Conservation (phyloP, 1,140 invertebrate species). For the Bursaphelenchus mucronatus region DNA sequence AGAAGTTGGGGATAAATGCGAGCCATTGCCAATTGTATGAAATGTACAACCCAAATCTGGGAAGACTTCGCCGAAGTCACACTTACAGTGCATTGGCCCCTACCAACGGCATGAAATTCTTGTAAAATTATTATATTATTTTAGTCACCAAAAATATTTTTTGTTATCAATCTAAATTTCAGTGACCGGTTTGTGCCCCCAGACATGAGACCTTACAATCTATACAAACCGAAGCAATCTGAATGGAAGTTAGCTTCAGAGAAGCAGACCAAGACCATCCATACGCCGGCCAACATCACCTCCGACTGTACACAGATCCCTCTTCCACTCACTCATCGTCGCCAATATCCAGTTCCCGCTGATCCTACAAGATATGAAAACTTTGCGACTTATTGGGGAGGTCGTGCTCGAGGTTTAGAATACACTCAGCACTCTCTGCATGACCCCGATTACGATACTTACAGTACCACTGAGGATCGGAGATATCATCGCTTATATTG, state of each 20-base stretch:
- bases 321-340: slow-evolving; percentile 24
- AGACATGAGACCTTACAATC: slow-evolving; percentile 31
- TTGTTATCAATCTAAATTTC: slow-evolving; percentile 4
- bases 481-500: slow-evolving; percentile 28
- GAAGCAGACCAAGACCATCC: slow-evolving; percentile 1
- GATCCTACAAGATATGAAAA: slow-evolving; percentile 33
- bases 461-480: not conserved
- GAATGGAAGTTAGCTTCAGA: slow-evolving; percentile 23
- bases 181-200: slow-evolving; percentile 30
- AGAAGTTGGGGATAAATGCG: slow-evolving; percentile 5
- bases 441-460: slow-evolving; percentile 27
- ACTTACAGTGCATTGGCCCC: slow-evolving; percentile 33
- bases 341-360: slow-evolving; percentile 32
- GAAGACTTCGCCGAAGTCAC: slow-evolving; percentile 25
- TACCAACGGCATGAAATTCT: slow-evolving; percentile 24
- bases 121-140: slow-evolving; percentile 2
- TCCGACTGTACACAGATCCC: slow-evolving; percentile 9
- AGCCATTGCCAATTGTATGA: slow-evolving; percentile 20
- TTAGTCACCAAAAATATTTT: not conserved
- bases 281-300: slow-evolving; percentile 10
- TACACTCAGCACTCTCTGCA: slow-evolving; percentile 39
- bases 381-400: slow-evolving; percentile 38
- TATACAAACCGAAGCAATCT: slow-evolving; percentile 34
- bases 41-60: slow-evolving; percentile 23
- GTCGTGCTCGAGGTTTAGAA: slow-evolving; percentile 35